Percentiles rank a stretch among this genome's conserved stretches.
Evolutionary conservation across 2,113 vertebrate species (phyloP).

Genomic region (Sinocyclocheilus anophthalmus): DNA sequence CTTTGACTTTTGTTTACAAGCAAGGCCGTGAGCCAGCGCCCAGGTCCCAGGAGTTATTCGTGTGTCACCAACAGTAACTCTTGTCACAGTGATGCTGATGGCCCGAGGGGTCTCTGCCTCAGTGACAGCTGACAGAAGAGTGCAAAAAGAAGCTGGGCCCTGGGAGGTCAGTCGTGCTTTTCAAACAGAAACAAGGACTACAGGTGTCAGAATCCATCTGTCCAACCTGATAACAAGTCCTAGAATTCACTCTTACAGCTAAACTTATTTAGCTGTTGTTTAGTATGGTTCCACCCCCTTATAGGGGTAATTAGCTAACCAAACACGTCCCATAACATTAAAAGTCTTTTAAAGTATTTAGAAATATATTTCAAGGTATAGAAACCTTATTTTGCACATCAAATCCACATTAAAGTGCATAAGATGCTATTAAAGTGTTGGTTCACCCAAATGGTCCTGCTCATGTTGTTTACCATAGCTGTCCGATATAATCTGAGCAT

Average conservation of each 20-base stretch:
- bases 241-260: not conserved
- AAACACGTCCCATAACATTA: not conserved
- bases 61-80: slow-evolving; percentile 34
- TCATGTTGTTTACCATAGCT: not conserved
- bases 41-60: slow-evolving; percentile 12
- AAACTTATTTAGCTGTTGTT: not conserved
- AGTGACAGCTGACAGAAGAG: slow-evolving; percentile 53
- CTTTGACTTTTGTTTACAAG: slow-evolving; percentile 45
- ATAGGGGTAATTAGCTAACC: not conserved
- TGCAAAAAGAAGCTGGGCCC: not conserved
- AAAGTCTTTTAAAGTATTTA: not conserved
- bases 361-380: not conserved
- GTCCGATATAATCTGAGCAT: not conserved
- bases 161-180: slow-evolving; percentile 24
- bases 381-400: not conserved
- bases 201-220: slow-evolving; percentile 41
- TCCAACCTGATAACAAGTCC: slow-evolving; percentile 11
- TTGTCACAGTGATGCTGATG: slow-evolving; percentile 46
- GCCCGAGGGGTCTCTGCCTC: slow-evolving; percentile 44
- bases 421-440: not conserved
- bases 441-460: not conserved
- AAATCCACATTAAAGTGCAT: not conserved
- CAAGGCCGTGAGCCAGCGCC: slow-evolving; percentile 24
- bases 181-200: slow-evolving; percentile 6
- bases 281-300: not conserved